Percentiles rank a stretch among this genome's conserved stretches.
These are phyloP conservation scores for Harpagifer antarcticus DNA, from an alignment of 2,797 vertebrate species.

Conservation along the genomic window DNA sequence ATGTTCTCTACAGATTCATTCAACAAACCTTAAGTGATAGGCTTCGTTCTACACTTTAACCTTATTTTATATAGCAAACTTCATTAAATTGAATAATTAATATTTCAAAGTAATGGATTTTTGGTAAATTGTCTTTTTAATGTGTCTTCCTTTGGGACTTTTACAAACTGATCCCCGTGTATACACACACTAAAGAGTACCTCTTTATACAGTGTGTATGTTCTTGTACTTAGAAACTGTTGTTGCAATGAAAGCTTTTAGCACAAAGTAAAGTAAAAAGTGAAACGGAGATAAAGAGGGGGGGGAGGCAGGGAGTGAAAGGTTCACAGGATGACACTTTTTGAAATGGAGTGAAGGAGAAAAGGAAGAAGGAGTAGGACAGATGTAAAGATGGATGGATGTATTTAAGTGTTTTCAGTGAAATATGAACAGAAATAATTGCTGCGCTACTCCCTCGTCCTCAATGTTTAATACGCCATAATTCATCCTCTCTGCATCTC, in stretches of 20 bases:
- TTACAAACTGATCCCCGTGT: not conserved
- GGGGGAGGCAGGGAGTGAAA: constrained; percentile 6
- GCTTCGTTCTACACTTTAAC: not conserved
- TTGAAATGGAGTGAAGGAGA: constrained; percentile 48
- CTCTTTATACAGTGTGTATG: not conserved
- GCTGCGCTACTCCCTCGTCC: constrained; percentile 76
- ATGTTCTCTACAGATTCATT: not conserved
- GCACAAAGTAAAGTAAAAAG: not conserved
- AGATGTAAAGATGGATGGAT: constrained; percentile 71
- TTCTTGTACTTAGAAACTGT: constrained; percentile 29
- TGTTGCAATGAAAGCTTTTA: not conserved
- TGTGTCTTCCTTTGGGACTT: not conserved
- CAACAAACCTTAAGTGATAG: not conserved
- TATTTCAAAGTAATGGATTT: not conserved
- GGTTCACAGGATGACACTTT: constrained; percentile 8
- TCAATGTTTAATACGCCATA: constrained; percentile 82
- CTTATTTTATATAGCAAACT: not conserved
- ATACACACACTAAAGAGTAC: not conserved
- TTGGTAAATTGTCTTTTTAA: not conserved
- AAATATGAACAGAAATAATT: constrained; percentile 84
- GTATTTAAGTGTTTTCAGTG: constrained; percentile 79
- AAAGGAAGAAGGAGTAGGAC: constrained; percentile 38
- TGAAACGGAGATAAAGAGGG: not conserved
- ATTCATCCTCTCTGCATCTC: constrained; percentile 71
- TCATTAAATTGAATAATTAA: not conserved